Conservation (phyloP, 2,888 invertebrate genomes). For the Rhogogaster chlorosoma region DNA sequence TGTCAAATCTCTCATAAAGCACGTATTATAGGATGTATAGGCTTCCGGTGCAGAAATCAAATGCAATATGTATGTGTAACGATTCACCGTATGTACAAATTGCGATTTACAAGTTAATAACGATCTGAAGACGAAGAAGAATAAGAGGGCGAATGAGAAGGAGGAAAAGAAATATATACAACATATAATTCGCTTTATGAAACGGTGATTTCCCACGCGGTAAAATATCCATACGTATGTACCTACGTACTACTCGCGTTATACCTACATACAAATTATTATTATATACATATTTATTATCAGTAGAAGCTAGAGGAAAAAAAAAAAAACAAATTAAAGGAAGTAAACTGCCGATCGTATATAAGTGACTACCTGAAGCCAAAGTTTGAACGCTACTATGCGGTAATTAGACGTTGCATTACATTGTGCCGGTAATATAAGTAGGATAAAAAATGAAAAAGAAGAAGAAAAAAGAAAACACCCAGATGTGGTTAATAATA, state of each 20-base stretch:
- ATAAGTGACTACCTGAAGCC: conserved; percentile 1
- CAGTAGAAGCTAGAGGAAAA: too few relatives aligned
- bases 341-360: conserved; percentile 9
- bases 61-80: not conserved
- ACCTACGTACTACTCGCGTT: too few relatives aligned
- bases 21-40: not conserved
- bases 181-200: not conserved
- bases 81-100: not conserved
- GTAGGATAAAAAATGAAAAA: not conserved
- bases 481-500: not conserved
- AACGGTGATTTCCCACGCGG: not conserved
- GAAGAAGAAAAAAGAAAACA: not conserved
- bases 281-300: too few relatives aligned
- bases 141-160: too few relatives aligned
- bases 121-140: not conserved
- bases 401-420: not conserved
- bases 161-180: not conserved
- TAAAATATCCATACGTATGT: not conserved
- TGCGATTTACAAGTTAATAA: not conserved
- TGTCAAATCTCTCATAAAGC: not conserved
- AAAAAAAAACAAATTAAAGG: not conserved
- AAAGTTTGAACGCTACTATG: not conserved
- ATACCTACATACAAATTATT: too few relatives aligned
- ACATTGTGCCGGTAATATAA: not conserved
- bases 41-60: not conserved